Percentiles rank a stretch among this genome's conserved stretches.
Conservation (phyloP, 2,888 invertebrate genomes). For the Heliconius ismenius region DNA sequence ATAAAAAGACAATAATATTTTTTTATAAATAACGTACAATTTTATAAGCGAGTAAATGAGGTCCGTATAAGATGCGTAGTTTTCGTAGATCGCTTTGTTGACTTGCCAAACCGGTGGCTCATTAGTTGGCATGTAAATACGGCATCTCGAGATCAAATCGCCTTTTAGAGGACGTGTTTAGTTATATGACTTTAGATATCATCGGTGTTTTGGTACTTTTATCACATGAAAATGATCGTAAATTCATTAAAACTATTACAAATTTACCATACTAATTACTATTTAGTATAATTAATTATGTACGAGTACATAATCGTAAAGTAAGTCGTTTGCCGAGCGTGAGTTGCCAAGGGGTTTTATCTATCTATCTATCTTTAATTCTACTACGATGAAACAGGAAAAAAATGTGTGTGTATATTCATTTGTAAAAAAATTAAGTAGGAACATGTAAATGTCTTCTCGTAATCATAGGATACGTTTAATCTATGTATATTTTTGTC, state of each 20-base stretch:
- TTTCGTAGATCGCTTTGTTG: slow-evolving; percentile 41
- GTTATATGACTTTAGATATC: slow-evolving; percentile 2
- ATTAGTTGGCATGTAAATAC: slow-evolving; percentile 53
- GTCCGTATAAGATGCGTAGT: slow-evolving; percentile 43
- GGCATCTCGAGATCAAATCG: slow-evolving; percentile 12
- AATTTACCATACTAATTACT: not conserved
- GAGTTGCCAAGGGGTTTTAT: not conserved
- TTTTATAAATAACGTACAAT: not conserved
- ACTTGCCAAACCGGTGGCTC: slow-evolving; percentile 49
- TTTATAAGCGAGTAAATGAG: not conserved
- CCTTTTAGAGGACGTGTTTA: slow-evolving; percentile 6
- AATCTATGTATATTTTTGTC: too few relatives aligned
- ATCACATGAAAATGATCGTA: slow-evolving; percentile 1
- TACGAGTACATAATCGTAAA: not conserved
- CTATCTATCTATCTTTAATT: not conserved
- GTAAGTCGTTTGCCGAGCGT: not conserved
- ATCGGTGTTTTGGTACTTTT: not conserved
- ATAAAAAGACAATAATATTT: not conserved
- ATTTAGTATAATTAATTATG: not conserved
- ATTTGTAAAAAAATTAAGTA: not conserved
- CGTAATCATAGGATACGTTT: too few relatives aligned
- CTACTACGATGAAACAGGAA: not conserved
- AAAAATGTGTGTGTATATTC: not conserved
- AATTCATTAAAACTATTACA: not conserved
- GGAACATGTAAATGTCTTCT: not conserved